Evolutionary conservation across 2,113 vertebrate species (phyloP), one percentile per base, ranked within the genome.

Genomic region (Eudyptes chrysolophus): DNA sequence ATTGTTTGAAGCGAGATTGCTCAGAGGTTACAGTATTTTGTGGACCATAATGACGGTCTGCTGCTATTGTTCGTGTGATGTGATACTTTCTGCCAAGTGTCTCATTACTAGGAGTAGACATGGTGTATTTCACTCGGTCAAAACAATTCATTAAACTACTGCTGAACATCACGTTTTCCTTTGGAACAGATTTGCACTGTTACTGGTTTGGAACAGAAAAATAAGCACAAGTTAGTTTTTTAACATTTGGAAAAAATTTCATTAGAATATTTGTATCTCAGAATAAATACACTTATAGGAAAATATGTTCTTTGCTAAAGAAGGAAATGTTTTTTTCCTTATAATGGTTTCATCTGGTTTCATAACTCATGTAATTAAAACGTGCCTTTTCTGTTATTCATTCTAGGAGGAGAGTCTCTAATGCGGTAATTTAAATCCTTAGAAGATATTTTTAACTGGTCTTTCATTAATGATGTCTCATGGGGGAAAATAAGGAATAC

Each of bases 31-130:
- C 5, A 11, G 84, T 60, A 65, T 81, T 95, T 65, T 85, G 91
- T 85, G 89, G 87, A 79, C 17, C 2, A 2, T 24, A 46, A 10
- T 71, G 86, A 26, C 19, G 19, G 79, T 27, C 90, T 74, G 82
- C 74, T 87, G 81, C 96, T 89, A 86, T 95, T 93, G 92, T 87
- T 55, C 80, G 19, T 65, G 96, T 74, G 64, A 95, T 88, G 44
- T 38, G 94, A 96, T 93, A 58, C 92, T 90, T 92, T 93, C 78
- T 94, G 95, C 78, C 74, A 10, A 94, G 89, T 38, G 84, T 94
- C 93, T 89, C 77, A 70, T 96, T 96, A 95, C 93, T 38, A 54
- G 97, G 27, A 95, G 76, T 70, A 72, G 90, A 87, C 74, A 13
- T 38, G 62, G n/a, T 97, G 40, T 57, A 11, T 90, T 95, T 79